Evolutionary conservation across 2,888 invertebrate genomes (phyloP).

Genomic region (Lasioglossum malachurum): DNA sequence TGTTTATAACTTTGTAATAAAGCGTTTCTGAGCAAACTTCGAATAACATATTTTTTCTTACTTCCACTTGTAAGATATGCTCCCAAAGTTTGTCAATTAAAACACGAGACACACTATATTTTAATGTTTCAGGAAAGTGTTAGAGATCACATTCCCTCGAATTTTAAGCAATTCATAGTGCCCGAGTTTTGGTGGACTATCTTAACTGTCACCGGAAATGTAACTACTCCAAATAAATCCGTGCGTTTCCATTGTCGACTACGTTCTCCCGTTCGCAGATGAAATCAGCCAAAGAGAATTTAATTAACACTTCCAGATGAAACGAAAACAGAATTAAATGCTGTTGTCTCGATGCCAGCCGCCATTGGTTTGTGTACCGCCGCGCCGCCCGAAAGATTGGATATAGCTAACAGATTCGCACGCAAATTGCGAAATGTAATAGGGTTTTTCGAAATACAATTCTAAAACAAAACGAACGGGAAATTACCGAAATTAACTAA

Average conservation of each 20-base stretch:
- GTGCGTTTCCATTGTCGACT: background rate
- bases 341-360: conserved; percentile 5
- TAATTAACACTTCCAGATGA: conserved; percentile 25
- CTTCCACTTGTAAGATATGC: too few species aligned
- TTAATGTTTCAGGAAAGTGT: too few species aligned
- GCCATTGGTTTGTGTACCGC: background rate
- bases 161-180: background rate
- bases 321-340: conserved; percentile 25
- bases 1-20: too few species aligned
- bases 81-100: too few species aligned
- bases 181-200: background rate
- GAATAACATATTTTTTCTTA: too few species aligned
- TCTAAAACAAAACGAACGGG: background rate
- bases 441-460: background rate
- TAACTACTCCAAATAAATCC: background rate
- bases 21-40: too few species aligned
- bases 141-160: too few species aligned
- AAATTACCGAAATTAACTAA: background rate
- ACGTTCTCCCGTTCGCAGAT: background rate
- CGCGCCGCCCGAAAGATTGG: background rate
- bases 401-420: background rate
- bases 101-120: too few species aligned
- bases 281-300: conserved; percentile 12
- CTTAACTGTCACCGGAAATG: background rate
- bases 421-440: background rate